Evolutionary conservation across 2,797 vertebrate genomes (phyloP).

Genomic region (Lates japonicus): DNA sequence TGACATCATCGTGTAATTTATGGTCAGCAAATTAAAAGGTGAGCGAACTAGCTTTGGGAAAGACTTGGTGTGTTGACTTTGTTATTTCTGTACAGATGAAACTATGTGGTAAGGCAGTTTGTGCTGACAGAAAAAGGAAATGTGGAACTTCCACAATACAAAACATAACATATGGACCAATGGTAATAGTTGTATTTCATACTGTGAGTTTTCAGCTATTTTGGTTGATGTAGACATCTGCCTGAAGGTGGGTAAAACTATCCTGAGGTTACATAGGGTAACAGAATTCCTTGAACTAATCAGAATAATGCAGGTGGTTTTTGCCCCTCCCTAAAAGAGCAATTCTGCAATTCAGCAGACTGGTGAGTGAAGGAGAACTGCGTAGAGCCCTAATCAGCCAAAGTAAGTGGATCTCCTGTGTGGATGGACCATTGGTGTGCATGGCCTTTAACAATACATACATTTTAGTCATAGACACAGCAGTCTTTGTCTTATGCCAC

Average conservation of each 20-base stretch:
- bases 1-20: neutral
- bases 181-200: neutral
- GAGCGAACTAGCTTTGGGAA: neutral
- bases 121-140: conserved; percentile 2
- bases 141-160: neutral
- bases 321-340: neutral
- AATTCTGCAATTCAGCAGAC: neutral
- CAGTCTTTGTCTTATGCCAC: neutral
- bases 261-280: neutral
- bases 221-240: neutral
- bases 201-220: neutral
- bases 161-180: neutral
- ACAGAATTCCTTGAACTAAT: neutral
- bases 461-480: neutral
- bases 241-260: neutral
- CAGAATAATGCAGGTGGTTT: neutral
- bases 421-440: neutral
- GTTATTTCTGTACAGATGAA: neutral
- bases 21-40: neutral
- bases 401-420: neutral
- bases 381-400: neutral
- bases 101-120: neutral
- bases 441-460: neutral
- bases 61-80: neutral
- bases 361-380: neutral